phyloP scores from a whole-genome alignment of 2,888 invertebrate genomes.

The Holacanthella duospinosa region DNA sequence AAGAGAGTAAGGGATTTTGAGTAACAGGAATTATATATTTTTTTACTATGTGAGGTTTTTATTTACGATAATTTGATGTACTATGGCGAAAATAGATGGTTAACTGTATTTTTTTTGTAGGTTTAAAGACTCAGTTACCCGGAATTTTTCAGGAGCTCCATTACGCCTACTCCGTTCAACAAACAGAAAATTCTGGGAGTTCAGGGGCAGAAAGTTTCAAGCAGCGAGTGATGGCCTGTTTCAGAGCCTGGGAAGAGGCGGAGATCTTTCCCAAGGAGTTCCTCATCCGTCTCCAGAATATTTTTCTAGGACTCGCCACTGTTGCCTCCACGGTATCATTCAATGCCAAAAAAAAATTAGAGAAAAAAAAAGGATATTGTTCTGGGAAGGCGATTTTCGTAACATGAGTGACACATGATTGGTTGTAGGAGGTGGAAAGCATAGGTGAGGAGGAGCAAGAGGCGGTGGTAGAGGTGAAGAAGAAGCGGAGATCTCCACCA shows the following conservation, averaged over 20 bases:
- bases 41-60: not conserved
- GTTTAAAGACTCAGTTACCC: slow-evolving; percentile 73
- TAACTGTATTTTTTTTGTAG: no score
- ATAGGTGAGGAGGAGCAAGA: slow-evolving; percentile 34
- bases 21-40: no score
- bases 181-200: slow-evolving; percentile 21
- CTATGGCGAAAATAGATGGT: no score
- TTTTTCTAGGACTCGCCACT: slow-evolving; percentile 66
- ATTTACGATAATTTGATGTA: no score
- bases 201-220: slow-evolving; percentile 95
- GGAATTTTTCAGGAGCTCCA: slow-evolving; percentile 67
- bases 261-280: slow-evolving; percentile 89
- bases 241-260: slow-evolving; percentile 97
- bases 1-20: no score
- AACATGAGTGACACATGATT: not conserved
- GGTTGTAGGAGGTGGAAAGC: slow-evolving; percentile 30
- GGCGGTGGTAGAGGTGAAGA: slow-evolving; percentile 38
- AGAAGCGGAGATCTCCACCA: slow-evolving; percentile 29
- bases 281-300: slow-evolving; percentile 72
- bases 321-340: slow-evolving; percentile 27
- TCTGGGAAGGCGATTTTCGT: not conserved
- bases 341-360: not conserved
- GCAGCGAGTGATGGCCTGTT: slow-evolving; percentile 72
- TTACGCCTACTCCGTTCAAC: slow-evolving; percentile 50
- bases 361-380: not conserved